These are phyloP conservation scores for Tinea pellionella DNA, from an alignment of 2,888 invertebrate genomes.

Conservation along the genomic window DNA sequence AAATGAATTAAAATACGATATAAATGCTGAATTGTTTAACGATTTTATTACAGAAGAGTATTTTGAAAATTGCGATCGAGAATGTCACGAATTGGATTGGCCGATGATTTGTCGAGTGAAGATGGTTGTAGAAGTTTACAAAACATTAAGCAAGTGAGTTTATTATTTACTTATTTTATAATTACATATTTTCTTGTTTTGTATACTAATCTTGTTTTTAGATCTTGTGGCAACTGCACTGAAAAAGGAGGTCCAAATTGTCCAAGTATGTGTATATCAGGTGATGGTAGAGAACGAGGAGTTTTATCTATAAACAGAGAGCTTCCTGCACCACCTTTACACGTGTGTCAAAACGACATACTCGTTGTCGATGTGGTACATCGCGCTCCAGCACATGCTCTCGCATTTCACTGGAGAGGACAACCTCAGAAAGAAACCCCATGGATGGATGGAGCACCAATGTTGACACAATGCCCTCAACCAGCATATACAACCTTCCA, in stretches of 20 bases:
- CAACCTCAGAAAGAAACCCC: conserved; percentile 76
- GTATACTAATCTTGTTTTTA: conserved; percentile 26
- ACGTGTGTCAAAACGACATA: conserved; percentile 81
- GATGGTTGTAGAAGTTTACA: conserved; percentile 78
- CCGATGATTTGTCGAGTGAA: conserved; percentile 84
- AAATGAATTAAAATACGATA: too few species aligned
- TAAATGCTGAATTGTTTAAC: too few species aligned
- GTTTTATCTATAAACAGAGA: conserved; percentile 75
- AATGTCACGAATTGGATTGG: conserved; percentile 81
- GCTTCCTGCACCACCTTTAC: conserved; percentile 72
- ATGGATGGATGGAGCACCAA: conserved; percentile 83
- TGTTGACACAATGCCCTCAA: conserved; percentile 82
- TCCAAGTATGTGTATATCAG: conserved; percentile 73
- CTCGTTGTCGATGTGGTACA: conserved; percentile 82
- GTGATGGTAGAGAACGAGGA: conserved; percentile 72
- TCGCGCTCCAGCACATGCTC: conserved; percentile 75
- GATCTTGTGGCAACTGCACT: conserved; percentile 76
- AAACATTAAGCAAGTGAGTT: conserved; percentile 77
- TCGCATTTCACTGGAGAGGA: conserved; percentile 85
- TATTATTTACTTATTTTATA: neutral
- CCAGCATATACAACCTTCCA: conserved; percentile 79
- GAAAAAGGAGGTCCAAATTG: conserved; percentile 69
- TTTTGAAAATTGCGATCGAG: conserved; percentile 79
- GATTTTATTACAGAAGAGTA: conserved; percentile 72
- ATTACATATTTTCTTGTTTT: neutral